These are phyloP conservation scores for Drosophila guanche DNA, from an alignment of 1,140 invertebrate species.

Conservation along the genomic window DNA sequence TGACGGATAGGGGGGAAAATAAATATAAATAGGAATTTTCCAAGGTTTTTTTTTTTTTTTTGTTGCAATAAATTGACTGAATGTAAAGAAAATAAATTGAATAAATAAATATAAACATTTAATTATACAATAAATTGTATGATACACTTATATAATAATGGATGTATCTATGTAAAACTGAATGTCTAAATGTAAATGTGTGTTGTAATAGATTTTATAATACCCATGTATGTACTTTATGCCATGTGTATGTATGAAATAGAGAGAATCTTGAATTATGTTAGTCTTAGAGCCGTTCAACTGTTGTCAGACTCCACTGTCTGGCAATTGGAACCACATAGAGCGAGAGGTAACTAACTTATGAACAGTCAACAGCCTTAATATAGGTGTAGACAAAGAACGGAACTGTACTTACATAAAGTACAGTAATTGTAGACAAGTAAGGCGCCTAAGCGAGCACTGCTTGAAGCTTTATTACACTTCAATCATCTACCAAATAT, in stretches of 20 bases:
- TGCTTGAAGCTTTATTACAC: too few species aligned
- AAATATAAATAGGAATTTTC: constrained; percentile 16
- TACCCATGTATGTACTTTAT: constrained; percentile 11
- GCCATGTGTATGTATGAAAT: not conserved
- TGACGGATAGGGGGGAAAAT: not conserved
- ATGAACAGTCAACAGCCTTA: too few species aligned
- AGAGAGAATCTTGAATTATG: constrained; percentile 1
- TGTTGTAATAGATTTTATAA: constrained; percentile 54
- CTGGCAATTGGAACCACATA: too few species aligned
- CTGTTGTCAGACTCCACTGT: too few species aligned
- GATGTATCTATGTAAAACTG: constrained; percentile 37
- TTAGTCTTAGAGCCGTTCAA: too few species aligned
- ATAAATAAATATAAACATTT: constrained; percentile 32
- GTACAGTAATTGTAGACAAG: too few species aligned
- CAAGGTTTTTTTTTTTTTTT: constrained; percentile 17
- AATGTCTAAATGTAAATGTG: constrained; percentile 68
- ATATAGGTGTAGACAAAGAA: too few species aligned
- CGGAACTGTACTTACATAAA: too few species aligned
- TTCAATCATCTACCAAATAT: too few species aligned
- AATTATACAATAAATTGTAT: constrained; percentile 7
- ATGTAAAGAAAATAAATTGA: constrained; percentile 51
- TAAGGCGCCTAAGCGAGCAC: too few species aligned
- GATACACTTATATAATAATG: constrained; percentile 7
- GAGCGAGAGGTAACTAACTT: too few species aligned
- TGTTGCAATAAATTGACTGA: constrained; percentile 79